These are phyloP conservation scores for Falco columbarius DNA, from an alignment of 2,797 vertebrate genomes.

Conservation along the genomic window DNA sequence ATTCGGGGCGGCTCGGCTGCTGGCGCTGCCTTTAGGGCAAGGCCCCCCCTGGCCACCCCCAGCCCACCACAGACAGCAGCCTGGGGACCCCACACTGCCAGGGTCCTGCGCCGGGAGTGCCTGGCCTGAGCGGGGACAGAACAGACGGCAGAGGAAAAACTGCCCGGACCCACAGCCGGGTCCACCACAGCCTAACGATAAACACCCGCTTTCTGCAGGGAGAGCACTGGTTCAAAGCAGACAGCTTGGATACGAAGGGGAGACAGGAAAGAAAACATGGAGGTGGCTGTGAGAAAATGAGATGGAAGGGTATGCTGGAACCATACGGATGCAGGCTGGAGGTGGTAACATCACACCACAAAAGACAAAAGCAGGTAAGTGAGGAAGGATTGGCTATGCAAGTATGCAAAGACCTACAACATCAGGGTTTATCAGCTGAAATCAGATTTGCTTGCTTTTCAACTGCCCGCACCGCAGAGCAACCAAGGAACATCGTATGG, in stretches of 20 bases:
- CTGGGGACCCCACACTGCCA: background rate
- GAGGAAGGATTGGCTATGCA: background rate
- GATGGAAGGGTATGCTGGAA: background rate
- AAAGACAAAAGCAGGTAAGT: background rate
- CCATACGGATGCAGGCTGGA: background rate
- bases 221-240: background rate
- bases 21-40: background rate
- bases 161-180: background rate
- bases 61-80: background rate
- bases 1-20: background rate
- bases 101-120: background rate
- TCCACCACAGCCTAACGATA: background rate
- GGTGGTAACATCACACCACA: background rate
- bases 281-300: background rate
- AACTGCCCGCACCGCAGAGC: background rate
- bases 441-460: background rate
- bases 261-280: background rate
- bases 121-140: background rate
- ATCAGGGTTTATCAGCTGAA: background rate
- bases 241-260: background rate
- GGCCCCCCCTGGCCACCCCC: background rate
- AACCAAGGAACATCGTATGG: background rate
- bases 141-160: background rate
- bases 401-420: background rate
- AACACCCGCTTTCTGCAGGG: background rate